Conservation (phyloP, 2,888 invertebrate species). For the Leptinotarsa haldemani region DNA sequence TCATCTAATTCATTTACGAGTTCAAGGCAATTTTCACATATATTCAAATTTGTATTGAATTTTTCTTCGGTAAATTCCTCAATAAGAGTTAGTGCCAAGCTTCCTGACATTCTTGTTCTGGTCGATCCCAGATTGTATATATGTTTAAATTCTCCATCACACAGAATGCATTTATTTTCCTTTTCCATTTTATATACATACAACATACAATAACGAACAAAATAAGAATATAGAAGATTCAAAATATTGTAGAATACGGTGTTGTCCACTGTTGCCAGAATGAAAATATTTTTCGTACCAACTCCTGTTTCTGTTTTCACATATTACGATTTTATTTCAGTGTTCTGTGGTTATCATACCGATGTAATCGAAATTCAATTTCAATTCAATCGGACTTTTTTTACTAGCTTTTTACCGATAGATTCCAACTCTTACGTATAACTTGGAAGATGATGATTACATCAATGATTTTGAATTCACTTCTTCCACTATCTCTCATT, state of each 20-base stretch:
- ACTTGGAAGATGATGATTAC: too few species aligned
- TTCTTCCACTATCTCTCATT: too few species aligned
- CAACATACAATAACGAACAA: not conserved
- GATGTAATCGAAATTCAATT: too few species aligned
- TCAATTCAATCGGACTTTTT: too few species aligned
- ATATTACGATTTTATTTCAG: too few species aligned
- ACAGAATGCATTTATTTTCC: not conserved
- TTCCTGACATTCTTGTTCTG: slow-evolving; percentile 1
- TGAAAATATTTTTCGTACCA: too few species aligned
- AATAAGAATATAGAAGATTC: not conserved
- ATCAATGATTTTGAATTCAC: too few species aligned
- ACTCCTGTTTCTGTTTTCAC: too few species aligned
- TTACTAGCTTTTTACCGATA: too few species aligned
- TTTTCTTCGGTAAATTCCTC: not conserved
- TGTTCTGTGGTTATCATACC: too few species aligned
- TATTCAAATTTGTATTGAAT: slow-evolving; percentile 25
- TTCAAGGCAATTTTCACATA: slow-evolving; percentile 51
- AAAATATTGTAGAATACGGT: not conserved
- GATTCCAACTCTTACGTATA: too few species aligned
- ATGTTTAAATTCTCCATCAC: not conserved
- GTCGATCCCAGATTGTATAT: slow-evolving; percentile 8
- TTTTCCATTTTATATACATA: not conserved
- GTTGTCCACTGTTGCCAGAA: too few species aligned
- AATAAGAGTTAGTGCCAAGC: not conserved
- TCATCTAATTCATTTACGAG: slow-evolving; percentile 57